Percentiles rank a stretch among this genome's conserved stretches.
These are phyloP conservation scores for Thera obeliscata DNA, from an alignment of 2,888 invertebrate genomes.

Conservation along the genomic window DNA sequence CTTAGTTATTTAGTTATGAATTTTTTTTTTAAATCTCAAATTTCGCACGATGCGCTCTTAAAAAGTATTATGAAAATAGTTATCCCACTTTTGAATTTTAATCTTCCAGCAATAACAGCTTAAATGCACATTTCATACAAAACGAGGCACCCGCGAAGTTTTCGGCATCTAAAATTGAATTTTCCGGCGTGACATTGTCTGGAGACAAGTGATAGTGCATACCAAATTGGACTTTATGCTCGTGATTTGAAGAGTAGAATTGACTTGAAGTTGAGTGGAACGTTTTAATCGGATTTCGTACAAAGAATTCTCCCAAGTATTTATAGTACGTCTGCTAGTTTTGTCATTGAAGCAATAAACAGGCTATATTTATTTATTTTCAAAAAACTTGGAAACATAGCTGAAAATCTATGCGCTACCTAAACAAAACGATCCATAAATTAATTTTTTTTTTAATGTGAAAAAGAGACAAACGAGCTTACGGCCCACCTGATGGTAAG, in stretches of 20 bases:
- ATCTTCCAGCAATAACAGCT: slow-evolving; percentile 39
- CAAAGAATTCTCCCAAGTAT: slow-evolving; percentile 48
- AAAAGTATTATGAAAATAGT: too few relatives aligned
- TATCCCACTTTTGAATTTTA: slow-evolving; percentile 41
- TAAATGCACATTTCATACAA: slow-evolving; percentile 61
- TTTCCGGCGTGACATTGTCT: slow-evolving; percentile 57
- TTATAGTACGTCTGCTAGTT: slow-evolving; percentile 46
- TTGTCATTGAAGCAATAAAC: slow-evolving; percentile 11
- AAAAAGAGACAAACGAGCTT: too few relatives aligned
- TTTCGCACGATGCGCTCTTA: too few relatives aligned
- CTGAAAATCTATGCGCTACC: background rate
- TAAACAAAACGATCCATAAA: too few relatives aligned
- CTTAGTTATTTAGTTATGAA: too few relatives aligned
- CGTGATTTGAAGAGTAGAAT: slow-evolving; percentile 28
- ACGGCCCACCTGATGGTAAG: too few relatives aligned
- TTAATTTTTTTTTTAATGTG: too few relatives aligned
- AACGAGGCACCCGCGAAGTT: slow-evolving; percentile 60
- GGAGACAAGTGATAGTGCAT: slow-evolving; percentile 40
- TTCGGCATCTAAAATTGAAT: slow-evolving; percentile 66
- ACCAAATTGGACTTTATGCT: slow-evolving; percentile 32
- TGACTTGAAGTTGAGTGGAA: slow-evolving; percentile 31
- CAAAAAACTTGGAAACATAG: background rate
- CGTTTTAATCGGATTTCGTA: slow-evolving; percentile 59
- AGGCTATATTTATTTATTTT: slow-evolving; percentile 1
- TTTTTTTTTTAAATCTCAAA: too few relatives aligned